These are phyloP conservation scores for Raphicerus campestris DNA, from an alignment of 2,113 vertebrate genomes.

Conservation along the genomic window DNA sequence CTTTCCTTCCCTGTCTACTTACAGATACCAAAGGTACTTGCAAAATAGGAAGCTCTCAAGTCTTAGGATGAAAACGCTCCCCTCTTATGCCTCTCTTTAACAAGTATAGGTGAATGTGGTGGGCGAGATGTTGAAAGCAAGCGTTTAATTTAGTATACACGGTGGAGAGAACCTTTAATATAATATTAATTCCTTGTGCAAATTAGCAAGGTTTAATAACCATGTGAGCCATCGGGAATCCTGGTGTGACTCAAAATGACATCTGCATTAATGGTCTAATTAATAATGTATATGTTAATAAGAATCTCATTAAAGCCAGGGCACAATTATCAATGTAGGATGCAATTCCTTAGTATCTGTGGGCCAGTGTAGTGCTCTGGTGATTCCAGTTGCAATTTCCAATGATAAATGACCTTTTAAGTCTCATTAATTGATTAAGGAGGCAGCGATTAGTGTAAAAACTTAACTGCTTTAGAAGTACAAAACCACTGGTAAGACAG, in stretches of 20 bases:
- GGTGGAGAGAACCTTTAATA: slow-evolving; percentile 68
- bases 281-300: slow-evolving; percentile 80
- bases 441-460: slow-evolving; percentile 70
- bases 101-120: not conserved
- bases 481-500: slow-evolving; percentile 26
- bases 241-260: slow-evolving; percentile 76
- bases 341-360: slow-evolving; percentile 59
- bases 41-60: not conserved
- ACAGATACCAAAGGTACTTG: not conserved
- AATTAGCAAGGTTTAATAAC: slow-evolving; percentile 78
- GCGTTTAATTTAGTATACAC: slow-evolving; percentile 67
- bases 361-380: slow-evolving; percentile 16
- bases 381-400: slow-evolving; percentile 61
- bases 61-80: not conserved
- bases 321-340: slow-evolving; percentile 73
- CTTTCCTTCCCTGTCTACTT: not conserved
- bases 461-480: slow-evolving; percentile 56
- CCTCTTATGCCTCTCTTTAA: not conserved
- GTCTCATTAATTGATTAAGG: slow-evolving; percentile 76
- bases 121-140: slow-evolving; percentile 40
- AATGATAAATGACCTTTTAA: slow-evolving; percentile 73
- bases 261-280: slow-evolving; percentile 78
- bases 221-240: slow-evolving; percentile 57
- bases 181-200: slow-evolving; percentile 78
- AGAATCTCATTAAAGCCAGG: slow-evolving; percentile 76